Evolutionary conservation across 2,113 vertebrate species (phyloP).

Genomic region (Microcebus tavaratra): DNA sequence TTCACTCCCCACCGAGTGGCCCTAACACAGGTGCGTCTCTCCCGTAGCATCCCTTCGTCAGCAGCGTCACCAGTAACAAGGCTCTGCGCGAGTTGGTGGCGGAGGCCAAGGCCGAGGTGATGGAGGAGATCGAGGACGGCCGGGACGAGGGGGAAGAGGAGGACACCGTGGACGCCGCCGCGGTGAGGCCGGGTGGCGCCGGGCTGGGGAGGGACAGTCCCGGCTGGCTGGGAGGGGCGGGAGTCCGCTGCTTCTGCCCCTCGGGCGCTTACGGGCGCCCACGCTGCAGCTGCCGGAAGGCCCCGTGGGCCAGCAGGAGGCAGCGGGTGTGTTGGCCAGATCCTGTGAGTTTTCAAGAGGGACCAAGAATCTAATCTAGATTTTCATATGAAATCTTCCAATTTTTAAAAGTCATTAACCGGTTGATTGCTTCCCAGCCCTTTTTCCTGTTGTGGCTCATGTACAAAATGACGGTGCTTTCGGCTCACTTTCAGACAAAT

Average conservation of each 20-base stretch:
- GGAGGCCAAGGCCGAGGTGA: conserved; percentile 97
- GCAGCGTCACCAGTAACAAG: conserved; percentile 88
- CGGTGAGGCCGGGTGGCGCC: conserved; percentile 72
- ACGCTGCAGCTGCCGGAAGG: rapidly evolving
- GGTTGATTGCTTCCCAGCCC: not conserved
- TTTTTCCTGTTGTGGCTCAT: rapidly evolving
- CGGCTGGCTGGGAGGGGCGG: not conserved
- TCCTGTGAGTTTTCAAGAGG: not conserved
- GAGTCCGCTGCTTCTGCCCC: not conserved
- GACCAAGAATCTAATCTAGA: not conserved
- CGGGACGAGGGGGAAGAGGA: conserved; percentile 87
- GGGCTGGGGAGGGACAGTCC: not conserved
- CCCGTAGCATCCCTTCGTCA: conserved; percentile 93
- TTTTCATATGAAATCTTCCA: not conserved
- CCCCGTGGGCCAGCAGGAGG: rapidly evolving
- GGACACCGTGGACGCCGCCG: conserved; percentile 68
- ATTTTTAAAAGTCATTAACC: not conserved
- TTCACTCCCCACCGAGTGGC: rapidly evolving
- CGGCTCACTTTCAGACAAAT: not conserved
- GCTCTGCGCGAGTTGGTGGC: conserved; percentile 95
- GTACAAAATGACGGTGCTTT: not conserved
- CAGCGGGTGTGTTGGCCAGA: not conserved
- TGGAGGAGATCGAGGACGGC: conserved; percentile 87
- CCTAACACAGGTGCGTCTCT: conserved; percentile 25
- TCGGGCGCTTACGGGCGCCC: not conserved